A percentile compares a stretch with the other conserved stretches of the same genome.
phyloP scores from a whole-genome alignment of 2,113 vertebrate genomes.

The Isichthys henryi region DNA sequence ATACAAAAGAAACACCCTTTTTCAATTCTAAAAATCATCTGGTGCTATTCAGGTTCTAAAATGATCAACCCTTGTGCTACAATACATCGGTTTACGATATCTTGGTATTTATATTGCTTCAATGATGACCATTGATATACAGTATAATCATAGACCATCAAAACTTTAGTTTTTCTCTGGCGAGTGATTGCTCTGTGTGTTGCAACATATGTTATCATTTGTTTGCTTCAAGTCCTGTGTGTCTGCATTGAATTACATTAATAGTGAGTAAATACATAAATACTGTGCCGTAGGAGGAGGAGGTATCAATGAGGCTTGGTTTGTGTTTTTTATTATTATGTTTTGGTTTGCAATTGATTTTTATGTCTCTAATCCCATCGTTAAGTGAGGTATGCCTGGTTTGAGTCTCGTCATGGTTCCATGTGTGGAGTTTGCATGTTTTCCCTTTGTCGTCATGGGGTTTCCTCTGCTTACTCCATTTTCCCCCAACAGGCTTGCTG shows the following conservation, averaged over 20 bases:
- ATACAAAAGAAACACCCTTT: too few species aligned
- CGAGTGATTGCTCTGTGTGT: not conserved
- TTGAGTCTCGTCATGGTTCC: not conserved
- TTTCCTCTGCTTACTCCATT: not conserved
- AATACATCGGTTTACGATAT: too few species aligned
- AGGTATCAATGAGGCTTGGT: not conserved
- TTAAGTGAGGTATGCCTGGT: not conserved
- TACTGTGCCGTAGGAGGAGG: not conserved
- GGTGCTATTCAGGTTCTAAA: too few species aligned
- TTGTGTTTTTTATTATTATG: not conserved
- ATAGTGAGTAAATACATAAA: not conserved
- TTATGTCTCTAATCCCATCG: not conserved
- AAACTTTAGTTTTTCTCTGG: not conserved
- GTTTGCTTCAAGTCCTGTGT: not conserved
- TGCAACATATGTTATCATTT: not conserved
- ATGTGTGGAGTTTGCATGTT: not conserved
- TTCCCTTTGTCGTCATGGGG: not conserved
- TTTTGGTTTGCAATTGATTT: not conserved
- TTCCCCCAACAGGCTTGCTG: not conserved
- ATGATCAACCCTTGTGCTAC: too few species aligned
- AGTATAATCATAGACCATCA: not conserved
- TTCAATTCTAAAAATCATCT: too few species aligned
- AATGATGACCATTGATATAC: not conserved
- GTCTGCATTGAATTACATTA: not conserved
- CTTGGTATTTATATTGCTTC: too few species aligned